Evolutionary conservation across 2,113 vertebrate genomes (phyloP).

Genomic region (Irena cyanogastra): DNA sequence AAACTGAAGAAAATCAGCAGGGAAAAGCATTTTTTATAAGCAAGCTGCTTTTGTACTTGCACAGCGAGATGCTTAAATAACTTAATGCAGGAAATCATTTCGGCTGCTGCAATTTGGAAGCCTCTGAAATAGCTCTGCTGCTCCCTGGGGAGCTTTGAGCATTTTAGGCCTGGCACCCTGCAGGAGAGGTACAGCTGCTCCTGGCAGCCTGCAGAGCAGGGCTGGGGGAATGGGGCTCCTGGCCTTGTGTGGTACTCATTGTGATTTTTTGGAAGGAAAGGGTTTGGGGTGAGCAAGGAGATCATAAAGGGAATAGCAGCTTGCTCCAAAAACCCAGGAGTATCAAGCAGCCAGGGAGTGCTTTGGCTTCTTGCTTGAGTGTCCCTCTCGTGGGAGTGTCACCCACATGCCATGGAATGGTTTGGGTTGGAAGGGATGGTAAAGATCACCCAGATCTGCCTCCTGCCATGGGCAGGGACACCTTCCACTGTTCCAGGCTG

Average conservation of each 20-base stretch:
- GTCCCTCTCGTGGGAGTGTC: rapidly evolving
- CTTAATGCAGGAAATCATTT: slow-evolving; percentile 4
- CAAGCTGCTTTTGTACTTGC: neutral
- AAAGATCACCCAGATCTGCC: neutral
- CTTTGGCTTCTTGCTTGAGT: neutral
- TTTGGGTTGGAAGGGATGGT: neutral
- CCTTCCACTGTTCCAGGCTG: neutral
- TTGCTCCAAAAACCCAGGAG: neutral
- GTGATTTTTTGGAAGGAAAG: neutral
- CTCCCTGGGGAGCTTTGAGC: neutral
- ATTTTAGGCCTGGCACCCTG: neutral
- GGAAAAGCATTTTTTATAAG: neutral
- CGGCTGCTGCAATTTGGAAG: neutral
- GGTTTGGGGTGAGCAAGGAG: neutral
- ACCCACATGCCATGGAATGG: neutral
- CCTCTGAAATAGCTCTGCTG: neutral
- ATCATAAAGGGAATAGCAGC: neutral
- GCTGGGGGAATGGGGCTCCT: neutral
- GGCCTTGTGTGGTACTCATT: neutral
- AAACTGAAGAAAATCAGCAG: neutral
- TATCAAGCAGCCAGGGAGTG: too few relatives aligned
- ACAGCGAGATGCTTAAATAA: neutral
- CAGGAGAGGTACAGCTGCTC: slow-evolving; percentile 2
- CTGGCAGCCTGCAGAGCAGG: rapidly evolving
- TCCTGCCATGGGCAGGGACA: neutral